Conservation (phyloP, 2,113 vertebrate species). For the Sylvilagus bachmani region DNA sequence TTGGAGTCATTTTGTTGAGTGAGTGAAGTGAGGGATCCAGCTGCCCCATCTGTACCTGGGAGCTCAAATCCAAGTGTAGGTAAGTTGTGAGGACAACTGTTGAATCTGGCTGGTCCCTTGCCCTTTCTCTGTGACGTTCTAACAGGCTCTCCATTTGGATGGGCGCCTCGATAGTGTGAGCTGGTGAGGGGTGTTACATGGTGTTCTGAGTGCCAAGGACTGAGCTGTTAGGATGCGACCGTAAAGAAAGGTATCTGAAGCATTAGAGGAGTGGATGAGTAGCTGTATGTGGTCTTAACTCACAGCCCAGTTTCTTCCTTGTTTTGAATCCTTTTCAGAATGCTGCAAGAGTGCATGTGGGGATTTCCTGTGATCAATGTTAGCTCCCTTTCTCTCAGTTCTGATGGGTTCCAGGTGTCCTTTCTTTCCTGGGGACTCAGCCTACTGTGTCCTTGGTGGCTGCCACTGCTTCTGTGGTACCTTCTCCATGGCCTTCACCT, state of each 20-base stretch:
- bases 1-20: neutral
- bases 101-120: neutral
- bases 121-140: neutral
- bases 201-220: neutral
- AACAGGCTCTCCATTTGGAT: neutral
- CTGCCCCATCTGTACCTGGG: neutral
- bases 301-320: neutral
- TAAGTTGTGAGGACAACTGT: neutral
- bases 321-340: neutral
- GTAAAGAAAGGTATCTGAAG: neutral
- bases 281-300: conserved; percentile 12
- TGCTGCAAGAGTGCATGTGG: neutral
- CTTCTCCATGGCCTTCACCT: conserved; percentile 5
- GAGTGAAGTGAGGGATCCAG: neutral
- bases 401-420: neutral
- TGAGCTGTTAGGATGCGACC: neutral
- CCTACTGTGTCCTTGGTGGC: neutral
- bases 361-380: neutral
- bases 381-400: neutral
- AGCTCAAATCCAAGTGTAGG: neutral
- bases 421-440: neutral
- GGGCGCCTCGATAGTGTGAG: neutral
- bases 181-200: neutral
- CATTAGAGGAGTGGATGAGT: neutral
- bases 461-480: neutral